phyloP scores from a whole-genome alignment of 2,113 vertebrate genomes.

The Scomber japonicus region DNA sequence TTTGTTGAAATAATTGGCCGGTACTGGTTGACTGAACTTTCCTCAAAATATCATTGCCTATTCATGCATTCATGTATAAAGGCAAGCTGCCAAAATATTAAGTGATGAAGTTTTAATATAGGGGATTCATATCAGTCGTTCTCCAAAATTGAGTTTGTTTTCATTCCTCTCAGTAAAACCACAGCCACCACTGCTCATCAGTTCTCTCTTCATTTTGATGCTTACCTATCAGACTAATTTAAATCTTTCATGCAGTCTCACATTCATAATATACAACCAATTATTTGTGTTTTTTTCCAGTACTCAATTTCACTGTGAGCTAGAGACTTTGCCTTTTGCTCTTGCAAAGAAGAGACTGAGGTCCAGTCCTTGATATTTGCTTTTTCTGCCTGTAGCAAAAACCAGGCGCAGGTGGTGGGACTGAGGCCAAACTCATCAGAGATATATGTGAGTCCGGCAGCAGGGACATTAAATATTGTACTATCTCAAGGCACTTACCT shows the following conservation, averaged over 20 bases:
- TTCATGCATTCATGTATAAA: neutral
- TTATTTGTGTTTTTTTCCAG: slow-evolving; percentile 30
- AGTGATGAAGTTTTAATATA: slow-evolving; percentile 37
- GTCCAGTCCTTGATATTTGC: slow-evolving; percentile 28
- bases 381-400: slow-evolving; percentile 29
- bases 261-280: slow-evolving; percentile 64
- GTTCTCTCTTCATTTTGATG: slow-evolving; percentile 25
- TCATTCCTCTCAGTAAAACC: slow-evolving; percentile 37
- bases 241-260: slow-evolving; percentile 40
- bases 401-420: slow-evolving; percentile 34
- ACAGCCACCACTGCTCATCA: slow-evolving; percentile 15
- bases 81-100: slow-evolving; percentile 14
- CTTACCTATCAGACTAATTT: slow-evolving; percentile 54
- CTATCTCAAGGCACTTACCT: slow-evolving; percentile 53
- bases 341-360: slow-evolving; percentile 33
- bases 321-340: slow-evolving; percentile 43
- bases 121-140: neutral
- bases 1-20: slow-evolving; percentile 2
- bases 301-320: slow-evolving; percentile 39
- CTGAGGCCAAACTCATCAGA: slow-evolving; percentile 63
- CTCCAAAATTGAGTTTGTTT: slow-evolving; percentile 38
- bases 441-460: slow-evolving; percentile 58
- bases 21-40: neutral
- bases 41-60: neutral
- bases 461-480: slow-evolving; percentile 54